Evolutionary conservation across 2,797 vertebrate genomes (phyloP), one percentile per base, ranked within the genome.

Genomic region (Eremophila alpestris): DNA sequence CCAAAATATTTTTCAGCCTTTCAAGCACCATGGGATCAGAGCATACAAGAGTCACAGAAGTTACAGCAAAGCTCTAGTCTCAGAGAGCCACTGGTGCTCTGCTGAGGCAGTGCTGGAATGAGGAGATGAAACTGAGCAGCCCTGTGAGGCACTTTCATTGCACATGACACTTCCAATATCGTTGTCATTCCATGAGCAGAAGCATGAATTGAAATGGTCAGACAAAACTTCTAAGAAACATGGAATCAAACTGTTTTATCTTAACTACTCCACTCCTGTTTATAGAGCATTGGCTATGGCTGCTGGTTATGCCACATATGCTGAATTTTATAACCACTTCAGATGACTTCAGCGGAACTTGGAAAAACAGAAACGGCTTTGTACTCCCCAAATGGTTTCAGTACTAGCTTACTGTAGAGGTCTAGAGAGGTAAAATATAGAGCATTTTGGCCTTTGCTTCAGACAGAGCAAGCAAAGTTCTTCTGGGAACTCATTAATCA

Each of bases 401-500:
- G 43, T 76, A 51, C 7, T 58, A 68, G 15, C 4, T 45, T 83
- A 46, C 22, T 36, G 22, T 21, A 76, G 27, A 43, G 77, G 15
- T 54, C 51, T 27, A 58, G 8, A 13, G 1, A 23, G 29, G 32
- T 41, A 68, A 17, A 87, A 75, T 63, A 77, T 15, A 76, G 26
- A 77, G n/a, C 3, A 30, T 80, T 84, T 87, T 78, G 58, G 51
- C 10, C 58, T 82, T 83, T 86, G 32, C 18, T 86, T 88, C 45
- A 94, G 41, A n/a, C 21, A 41, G 34, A 79, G 40, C 24, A 38
- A 82, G 30, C 6, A 12, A 71, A 84, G 27, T 69, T 92, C 75
- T 93, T 74, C 65, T 65, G 67, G 69, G 69, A 93, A 62, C 63
- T 91, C 65, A 91, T 94, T 93, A 97, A 90, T 4, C 2, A 78